phyloP scores from a whole-genome alignment of 2,888 invertebrate genomes.

The Pheosia gnoma region DNA sequence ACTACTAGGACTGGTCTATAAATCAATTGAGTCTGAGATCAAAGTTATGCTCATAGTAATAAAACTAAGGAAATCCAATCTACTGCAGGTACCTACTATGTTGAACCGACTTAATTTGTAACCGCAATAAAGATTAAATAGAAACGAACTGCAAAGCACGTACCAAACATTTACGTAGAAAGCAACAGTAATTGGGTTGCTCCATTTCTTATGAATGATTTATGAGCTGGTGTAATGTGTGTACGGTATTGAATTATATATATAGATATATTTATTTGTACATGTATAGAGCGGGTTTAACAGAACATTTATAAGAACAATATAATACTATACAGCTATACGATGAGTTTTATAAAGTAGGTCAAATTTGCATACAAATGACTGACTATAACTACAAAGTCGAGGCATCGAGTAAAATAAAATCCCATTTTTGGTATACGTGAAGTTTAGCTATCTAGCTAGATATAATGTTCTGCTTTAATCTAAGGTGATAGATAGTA shows the following conservation, averaged over 20 bases:
- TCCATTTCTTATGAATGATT: conserved; percentile 43
- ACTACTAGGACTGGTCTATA: not conserved
- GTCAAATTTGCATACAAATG: no score
- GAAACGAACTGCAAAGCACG: conserved; percentile 44
- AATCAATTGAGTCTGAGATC: not conserved
- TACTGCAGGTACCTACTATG: not conserved
- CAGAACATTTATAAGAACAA: no score
- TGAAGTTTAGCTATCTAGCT: no score
- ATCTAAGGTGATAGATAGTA: no score
- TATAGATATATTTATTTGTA: not conserved
- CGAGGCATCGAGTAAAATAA: no score
- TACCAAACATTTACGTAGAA: conserved; percentile 45
- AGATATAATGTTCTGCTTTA: no score
- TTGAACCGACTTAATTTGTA: conserved; percentile 27
- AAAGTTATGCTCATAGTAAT: not conserved
- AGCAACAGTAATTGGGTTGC: conserved; percentile 42
- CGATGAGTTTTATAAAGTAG: no score
- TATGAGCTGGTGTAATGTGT: conserved; percentile 35
- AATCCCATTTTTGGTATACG: no score
- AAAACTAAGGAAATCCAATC: not conserved
- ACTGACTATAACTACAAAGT: no score
- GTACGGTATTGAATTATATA: conserved; percentile 16
- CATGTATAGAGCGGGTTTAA: no score
- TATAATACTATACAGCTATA: no score
- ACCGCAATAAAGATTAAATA: conserved; percentile 21